Conservation (phyloP, 2,113 vertebrate genomes). For the Catharus fuscescens region DNA sequence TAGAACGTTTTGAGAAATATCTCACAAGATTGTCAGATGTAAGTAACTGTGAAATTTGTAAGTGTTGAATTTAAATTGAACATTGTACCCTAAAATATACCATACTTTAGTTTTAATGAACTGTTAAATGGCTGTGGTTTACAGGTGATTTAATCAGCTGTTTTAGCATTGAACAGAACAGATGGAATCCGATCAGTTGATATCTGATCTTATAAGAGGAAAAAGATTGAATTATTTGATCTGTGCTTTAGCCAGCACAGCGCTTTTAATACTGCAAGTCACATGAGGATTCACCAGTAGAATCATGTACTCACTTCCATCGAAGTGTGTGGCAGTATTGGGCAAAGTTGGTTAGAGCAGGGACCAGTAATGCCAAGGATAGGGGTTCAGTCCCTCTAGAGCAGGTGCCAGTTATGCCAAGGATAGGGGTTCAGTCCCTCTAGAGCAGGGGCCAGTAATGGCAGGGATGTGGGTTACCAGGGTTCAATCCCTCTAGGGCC, state of each 20-base stretch:
- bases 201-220: background rate
- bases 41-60: constrained; percentile 54
- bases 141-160: background rate
- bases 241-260: background rate
- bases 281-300: background rate
- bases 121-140: background rate
- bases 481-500: background rate
- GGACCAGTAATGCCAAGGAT: background rate
- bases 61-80: background rate
- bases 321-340: fast-evolving
- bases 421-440: no score
- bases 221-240: background rate
- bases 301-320: background rate
- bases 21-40: constrained; percentile 92
- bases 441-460: background rate
- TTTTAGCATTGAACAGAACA: background rate
- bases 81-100: background rate
- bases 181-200: background rate
- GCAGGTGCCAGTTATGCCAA: background rate
- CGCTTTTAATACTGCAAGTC: background rate
- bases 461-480: background rate
- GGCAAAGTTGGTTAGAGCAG: background rate
- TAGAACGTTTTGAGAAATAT: constrained; percentile 94
- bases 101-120: background rate
- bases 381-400: background rate